These are phyloP conservation scores for Cephus pygmeus DNA, from an alignment of 2,888 invertebrate species.

Conservation along the genomic window DNA sequence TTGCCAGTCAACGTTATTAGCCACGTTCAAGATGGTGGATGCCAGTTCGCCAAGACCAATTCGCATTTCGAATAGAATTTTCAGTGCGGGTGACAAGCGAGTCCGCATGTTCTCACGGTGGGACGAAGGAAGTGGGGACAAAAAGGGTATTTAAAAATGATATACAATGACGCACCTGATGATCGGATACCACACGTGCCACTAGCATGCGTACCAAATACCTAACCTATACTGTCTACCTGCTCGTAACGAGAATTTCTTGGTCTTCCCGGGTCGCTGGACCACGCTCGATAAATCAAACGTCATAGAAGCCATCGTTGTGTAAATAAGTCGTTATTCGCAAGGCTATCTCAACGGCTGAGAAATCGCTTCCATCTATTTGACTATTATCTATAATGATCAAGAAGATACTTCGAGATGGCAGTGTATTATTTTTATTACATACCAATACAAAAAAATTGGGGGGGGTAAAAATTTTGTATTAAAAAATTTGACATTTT, in stretches of 20 bases:
- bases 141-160: not conserved
- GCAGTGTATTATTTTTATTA: not conserved
- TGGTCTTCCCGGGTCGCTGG: not conserved
- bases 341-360: not conserved
- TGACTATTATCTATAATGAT: not conserved
- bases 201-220: not conserved
- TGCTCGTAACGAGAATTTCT: not conserved
- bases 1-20: conserved; percentile 37
- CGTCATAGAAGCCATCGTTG: not conserved
- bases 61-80: not conserved
- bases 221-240: not conserved
- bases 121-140: not conserved
- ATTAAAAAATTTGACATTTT: too few species aligned
- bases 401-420: not conserved
- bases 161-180: not conserved
- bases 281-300: not conserved
- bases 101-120: not conserved
- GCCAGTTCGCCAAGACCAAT: not conserved
- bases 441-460: not conserved
- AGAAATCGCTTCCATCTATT: not conserved
- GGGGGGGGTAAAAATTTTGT: too few species aligned
- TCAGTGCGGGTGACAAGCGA: not conserved
- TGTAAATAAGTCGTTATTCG: not conserved
- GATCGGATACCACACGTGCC: not conserved
- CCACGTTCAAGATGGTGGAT: not conserved